These are phyloP conservation scores for Hesperia comma DNA, from an alignment of 2,888 invertebrate species.

Conservation along the genomic window DNA sequence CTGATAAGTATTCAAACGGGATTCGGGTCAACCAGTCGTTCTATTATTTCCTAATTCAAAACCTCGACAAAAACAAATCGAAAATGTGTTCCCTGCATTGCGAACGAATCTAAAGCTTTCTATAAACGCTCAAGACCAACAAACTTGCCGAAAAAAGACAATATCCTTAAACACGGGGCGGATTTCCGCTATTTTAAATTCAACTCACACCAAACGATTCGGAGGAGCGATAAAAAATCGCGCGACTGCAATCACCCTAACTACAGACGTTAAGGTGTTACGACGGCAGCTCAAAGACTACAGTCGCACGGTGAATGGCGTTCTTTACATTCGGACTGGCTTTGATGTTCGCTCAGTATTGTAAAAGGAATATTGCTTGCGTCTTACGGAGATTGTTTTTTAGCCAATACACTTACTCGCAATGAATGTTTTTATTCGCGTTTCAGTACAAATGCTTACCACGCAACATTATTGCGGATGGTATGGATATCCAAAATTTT, in stretches of 20 bases:
- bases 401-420: constrained; percentile 1
- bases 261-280: constrained; percentile 45
- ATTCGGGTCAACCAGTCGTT: background rate
- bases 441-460: background rate
- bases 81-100: constrained; percentile 2
- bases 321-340: constrained; percentile 43
- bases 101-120: constrained; percentile 9
- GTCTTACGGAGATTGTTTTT: constrained; percentile 3
- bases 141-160: constrained; percentile 7
- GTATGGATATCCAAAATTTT: background rate
- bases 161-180: constrained; percentile 11
- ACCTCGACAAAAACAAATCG: background rate
- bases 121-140: constrained; percentile 4
- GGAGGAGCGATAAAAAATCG: constrained; percentile 41
- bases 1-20: background rate
- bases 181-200: constrained; percentile 30
- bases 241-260: constrained; percentile 43
- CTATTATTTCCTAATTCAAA: background rate
- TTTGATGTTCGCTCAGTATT: constrained; percentile 39
- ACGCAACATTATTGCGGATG: background rate
- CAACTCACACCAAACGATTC: constrained; percentile 26
- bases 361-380: constrained; percentile 15
- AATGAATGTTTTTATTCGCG: background rate
- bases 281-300: constrained; percentile 29
- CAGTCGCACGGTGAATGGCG: constrained; percentile 39